Conservation (phyloP, 2,113 vertebrate species). For the Lepidothrix coronata region DNA sequence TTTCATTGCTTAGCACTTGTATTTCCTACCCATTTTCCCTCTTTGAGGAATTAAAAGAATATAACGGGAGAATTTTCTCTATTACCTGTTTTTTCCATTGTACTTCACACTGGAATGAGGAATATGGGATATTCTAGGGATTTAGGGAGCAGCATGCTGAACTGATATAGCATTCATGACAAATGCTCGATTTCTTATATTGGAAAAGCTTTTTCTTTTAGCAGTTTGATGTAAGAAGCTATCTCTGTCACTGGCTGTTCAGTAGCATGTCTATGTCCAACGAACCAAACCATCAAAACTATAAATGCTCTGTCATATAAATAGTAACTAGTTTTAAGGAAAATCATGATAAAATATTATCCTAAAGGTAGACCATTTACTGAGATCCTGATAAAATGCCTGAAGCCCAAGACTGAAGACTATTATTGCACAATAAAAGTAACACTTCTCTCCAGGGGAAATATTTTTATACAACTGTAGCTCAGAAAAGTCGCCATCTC, state of each 20-base stretch:
- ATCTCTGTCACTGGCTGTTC: background rate
- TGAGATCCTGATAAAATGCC: conserved; percentile 31
- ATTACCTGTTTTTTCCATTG: background rate
- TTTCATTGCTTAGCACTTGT: background rate
- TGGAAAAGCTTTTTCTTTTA: background rate
- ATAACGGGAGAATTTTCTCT: background rate
- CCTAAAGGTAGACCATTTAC: conserved; percentile 44
- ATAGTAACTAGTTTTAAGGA: conserved; percentile 54
- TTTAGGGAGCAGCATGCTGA: background rate
- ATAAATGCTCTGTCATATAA: conserved; percentile 40
- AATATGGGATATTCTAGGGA: background rate
- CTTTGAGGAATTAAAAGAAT: background rate
- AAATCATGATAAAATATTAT: conserved; percentile 55
- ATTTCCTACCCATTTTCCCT: background rate
- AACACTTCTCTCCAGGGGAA: conserved; percentile 44
- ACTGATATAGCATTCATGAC: background rate
- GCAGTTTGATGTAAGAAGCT: background rate
- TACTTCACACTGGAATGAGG: background rate
- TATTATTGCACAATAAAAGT: conserved; percentile 45
- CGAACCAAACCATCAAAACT: conserved; percentile 31
- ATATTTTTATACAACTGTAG: conserved; percentile 37
- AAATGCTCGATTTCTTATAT: background rate
- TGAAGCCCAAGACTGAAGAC: conserved; percentile 22
- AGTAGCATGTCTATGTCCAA: background rate
- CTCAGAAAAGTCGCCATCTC: conserved; percentile 21